Base-by-base conservation (phyloP, 2,888 invertebrate genomes). In the Noctuana brunneofusca region DNA sequence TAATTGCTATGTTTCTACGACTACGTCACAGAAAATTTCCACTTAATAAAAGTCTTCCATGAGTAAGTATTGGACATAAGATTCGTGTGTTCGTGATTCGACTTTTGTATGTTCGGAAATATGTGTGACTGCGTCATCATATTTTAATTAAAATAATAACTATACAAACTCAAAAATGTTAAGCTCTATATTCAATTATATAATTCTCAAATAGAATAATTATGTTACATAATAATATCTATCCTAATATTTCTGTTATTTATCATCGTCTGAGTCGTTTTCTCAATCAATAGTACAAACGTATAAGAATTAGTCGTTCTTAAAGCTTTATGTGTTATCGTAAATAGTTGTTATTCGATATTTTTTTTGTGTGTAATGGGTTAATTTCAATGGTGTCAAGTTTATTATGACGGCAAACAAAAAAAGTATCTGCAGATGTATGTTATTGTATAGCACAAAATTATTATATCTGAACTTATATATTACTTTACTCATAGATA, bases 201-300 rank as follows among this genome's bases (percentile, higher is more conserved):
- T 5, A 30, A 30, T 30, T n/a, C n/a, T n/a, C n/a, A n/a, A n/a
- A n/a, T n/a, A n/a, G n/a, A n/a, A n/a, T n/a, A n/a, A n/a, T n/a
- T n/a, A n/a, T n/a, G n/a, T n/a, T n/a, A n/a, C n/a, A n/a, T n/a
- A n/a, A n/a, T n/a, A n/a, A n/a, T n/a, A n/a, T 22, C 22, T 46
- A 22, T 46, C 12, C 12, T 46, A 20, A 20, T 49, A 49, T 49
- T n/a, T 49, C 41, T n/a, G n/a, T n/a, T n/a, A n/a, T n/a, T 83
- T 83, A 66, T 55, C 76, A 79, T 65, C 72, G n/a, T n/a, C n/a
- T n/a, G n/a, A n/a, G n/a, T n/a, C n/a, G n/a, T n/a, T n/a, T n/a
- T n/a, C n/a, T n/a, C n/a, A n/a, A n/a, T 79, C 75, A 76, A 82
- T 83, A 88, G 89, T 90, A 89, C 89, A 89, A 89, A 89, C 84